Evolutionary conservation across 2,113 vertebrate species (phyloP).

Genomic region (Poeciliopsis retropinna): DNA sequence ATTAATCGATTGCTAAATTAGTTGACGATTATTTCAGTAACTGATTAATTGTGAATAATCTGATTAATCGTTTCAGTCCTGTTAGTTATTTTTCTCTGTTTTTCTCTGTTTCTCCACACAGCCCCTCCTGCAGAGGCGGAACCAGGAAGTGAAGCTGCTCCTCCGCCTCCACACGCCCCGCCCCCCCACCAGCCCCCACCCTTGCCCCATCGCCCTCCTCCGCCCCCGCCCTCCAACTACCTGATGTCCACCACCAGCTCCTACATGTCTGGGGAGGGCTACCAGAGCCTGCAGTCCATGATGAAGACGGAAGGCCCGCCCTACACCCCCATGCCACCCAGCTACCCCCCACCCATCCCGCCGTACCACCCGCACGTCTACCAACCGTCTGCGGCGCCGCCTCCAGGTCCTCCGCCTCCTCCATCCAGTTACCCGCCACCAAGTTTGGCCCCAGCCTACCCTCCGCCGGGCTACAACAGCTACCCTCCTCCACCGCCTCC

Average conservation of each 20-base stretch:
- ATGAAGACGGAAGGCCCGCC: slow-evolving; percentile 95
- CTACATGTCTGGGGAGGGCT: slow-evolving; percentile 97
- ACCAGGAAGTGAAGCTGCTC: slow-evolving; percentile 85
- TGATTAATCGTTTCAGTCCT: too few species aligned
- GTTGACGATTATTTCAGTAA: too few species aligned
- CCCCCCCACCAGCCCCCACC: slow-evolving; percentile 92
- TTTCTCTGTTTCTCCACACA: slow-evolving; percentile 38
- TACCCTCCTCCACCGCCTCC: slow-evolving; percentile 87
- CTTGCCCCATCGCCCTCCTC: slow-evolving; percentile 89
- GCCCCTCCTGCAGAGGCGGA: slow-evolving; percentile 76
- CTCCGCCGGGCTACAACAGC: slow-evolving; percentile 90
- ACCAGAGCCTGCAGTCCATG: slow-evolving; percentile 94
- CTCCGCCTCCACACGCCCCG: slow-evolving; percentile 88
- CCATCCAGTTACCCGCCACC: slow-evolving; percentile 81
- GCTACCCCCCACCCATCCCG: slow-evolving; percentile 88
- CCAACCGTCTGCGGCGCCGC: slow-evolving; percentile 84
- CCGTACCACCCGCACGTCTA: slow-evolving; percentile 90
- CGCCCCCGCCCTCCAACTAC: slow-evolving; percentile 89
- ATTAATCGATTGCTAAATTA: too few species aligned
- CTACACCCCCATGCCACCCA: slow-evolving; percentile 87
- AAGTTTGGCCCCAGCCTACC: slow-evolving; percentile 85
- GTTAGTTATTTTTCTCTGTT: background rate
- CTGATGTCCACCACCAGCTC: slow-evolving; percentile 96
- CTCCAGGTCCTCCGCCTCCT: slow-evolving; percentile 81
- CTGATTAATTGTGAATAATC: too few species aligned